Evolutionary conservation across 2,888 invertebrate genomes (phyloP), one percentile per base, ranked within the genome.

Genomic region (Sarcophaga variegata): DNA sequence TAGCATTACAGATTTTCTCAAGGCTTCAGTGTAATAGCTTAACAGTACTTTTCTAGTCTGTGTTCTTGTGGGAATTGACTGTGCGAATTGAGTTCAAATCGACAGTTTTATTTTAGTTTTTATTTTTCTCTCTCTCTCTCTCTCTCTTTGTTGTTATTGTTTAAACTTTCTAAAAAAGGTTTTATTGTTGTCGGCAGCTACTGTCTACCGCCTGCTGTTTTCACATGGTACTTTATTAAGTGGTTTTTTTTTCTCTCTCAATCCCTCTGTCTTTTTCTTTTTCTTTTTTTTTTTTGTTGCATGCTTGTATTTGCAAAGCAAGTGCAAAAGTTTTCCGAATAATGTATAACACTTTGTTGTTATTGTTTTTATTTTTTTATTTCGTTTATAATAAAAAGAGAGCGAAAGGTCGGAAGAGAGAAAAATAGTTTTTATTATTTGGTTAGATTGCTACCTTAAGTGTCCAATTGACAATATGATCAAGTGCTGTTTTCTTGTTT

Each of bases 81-180:
- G 77, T 78, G 69, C 69, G 77, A 78, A 78, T 78, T 78, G 69
- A 78, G 77, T 78, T 78, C 77, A 78, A 78, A 78, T 78, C 77
- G 77, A 78, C 60, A 78, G 60, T 78, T 78, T 78, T 69, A 69
- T 20, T 69, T 69, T 59, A 78, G 77, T 60, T 77, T 59, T 66
- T 20, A 17, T 37, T 17, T 11, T 14, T 75, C 8, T 37, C 37
- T 37, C 10, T 37, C 10, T 10, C 37, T 37, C 37, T 10, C 37
- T 37, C 20, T 63, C 27, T 27, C 37, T 64, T 37, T 37, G 37
- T 37, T 8, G 37, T 37, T 37, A 10, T 37, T 37, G 37, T 37
- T 37, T 37, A 37, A 37, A 37, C 37, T 37, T 37, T 37, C 2
- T 37, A 37, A 37, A 37, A 37, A 37, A 2, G 17, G 47, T 20